Evolutionary conservation across 2,797 vertebrate genomes (phyloP).

Genomic region (Knipowitschia caucasica): DNA sequence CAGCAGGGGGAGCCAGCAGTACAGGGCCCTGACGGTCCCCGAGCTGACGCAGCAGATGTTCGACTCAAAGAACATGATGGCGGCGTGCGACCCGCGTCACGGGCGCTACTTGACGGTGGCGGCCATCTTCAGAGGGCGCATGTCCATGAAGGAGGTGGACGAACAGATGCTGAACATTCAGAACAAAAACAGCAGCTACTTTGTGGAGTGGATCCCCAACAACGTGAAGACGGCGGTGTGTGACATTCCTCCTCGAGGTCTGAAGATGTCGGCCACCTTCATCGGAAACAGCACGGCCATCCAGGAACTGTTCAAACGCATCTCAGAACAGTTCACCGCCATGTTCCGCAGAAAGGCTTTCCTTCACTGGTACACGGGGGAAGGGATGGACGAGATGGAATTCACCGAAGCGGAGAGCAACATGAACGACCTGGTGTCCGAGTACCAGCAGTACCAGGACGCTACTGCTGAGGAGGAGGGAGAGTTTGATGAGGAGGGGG

Average conservation of each 20-base stretch:
- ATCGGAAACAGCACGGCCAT: slow-evolving; percentile 93
- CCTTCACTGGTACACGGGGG: slow-evolving; percentile 73
- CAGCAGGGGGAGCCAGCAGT: slow-evolving; percentile 91
- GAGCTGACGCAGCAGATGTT: slow-evolving; percentile 94
- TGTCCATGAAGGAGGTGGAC: no score
- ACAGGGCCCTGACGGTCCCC: slow-evolving; percentile 87
- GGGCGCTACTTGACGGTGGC: no score
- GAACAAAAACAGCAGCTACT: no score
- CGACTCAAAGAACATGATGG: no score
- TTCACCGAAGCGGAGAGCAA: slow-evolving; percentile 76
- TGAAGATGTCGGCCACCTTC: no score
- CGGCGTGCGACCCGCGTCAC: no score
- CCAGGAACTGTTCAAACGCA: slow-evolving; percentile 91
- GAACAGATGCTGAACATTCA: no score
- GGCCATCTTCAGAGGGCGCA: no score
- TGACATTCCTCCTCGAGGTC: no score
- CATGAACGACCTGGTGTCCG: slow-evolving; percentile 77
- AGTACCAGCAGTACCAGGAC: slow-evolving; percentile 78
- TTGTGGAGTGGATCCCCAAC: no score
- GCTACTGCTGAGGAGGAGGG: slow-evolving; percentile 84
- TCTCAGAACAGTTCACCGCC: slow-evolving; percentile 85
- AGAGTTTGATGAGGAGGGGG: slow-evolving; percentile 77
- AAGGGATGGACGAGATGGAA: slow-evolving; percentile 77
- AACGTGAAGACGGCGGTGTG: no score
- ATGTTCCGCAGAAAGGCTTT: slow-evolving; percentile 82